Base-by-base conservation (phyloP, 1,140 invertebrate genomes). In the Lysiphlebus fabarum region DNA sequence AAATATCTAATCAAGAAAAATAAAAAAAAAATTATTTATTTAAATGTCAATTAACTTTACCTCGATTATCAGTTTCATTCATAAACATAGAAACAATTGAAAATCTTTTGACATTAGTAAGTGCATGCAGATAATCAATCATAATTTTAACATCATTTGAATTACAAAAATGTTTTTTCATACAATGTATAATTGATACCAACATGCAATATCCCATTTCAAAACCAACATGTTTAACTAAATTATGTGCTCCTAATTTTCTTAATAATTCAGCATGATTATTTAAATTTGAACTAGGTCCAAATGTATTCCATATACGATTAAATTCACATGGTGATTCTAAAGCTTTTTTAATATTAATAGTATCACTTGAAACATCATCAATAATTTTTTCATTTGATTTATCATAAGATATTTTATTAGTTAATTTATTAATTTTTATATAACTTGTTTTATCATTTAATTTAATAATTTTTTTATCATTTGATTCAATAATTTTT, bases 161-260 rank as follows among this genome's bases (percentile, higher is more conserved):
- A 1, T 54, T 60, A 8, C 65, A 67, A 50, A 74, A 76, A 63
- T 75, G 45, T 37, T 59, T 54, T 6, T 68, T 62, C 10, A 75
- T 58, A 53, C 70, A 73, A 14, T 17, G 62, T 4, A 76, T 40
- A 33, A 76, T 72, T 2, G 34, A 66, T 50, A 67, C 71, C 33
- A 73, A 65, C 67, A 73, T 75, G 1, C 61, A 43, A 8, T 63
- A 69, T 33, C 75, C 71, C 36, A 76, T 57, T 55, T 69, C 71
- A 37, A 64, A 70, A 40, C 68, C 73, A 66, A 72, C 53, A 59
- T 74, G 71, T 73, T 17, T 54, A 38, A 49, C 50, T 33, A 76
- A 61, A 34, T 70, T 63, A 6, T 67, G 55, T 9, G 62, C 51
- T 8, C 53, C 47, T 33, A 73, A 17, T 50, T 59, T 57, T 53